Percentiles rank a stretch among this genome's conserved stretches.
Conservation (phyloP, 2,113 vertebrate species). For the Xiphorhynchus elegans region DNA sequence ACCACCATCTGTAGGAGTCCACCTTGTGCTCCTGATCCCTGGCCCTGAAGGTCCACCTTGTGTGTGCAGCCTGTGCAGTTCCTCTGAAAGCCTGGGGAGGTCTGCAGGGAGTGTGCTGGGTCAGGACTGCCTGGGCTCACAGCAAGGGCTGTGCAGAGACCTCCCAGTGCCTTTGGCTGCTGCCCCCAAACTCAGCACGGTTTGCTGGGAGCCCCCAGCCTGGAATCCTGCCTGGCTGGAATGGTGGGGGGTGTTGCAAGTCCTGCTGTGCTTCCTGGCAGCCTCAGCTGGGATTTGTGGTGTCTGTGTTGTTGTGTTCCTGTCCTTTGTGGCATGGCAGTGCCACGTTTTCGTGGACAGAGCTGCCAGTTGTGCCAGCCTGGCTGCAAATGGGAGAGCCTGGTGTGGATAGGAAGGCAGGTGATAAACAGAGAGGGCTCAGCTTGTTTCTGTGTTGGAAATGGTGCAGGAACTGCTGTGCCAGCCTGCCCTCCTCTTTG, state of each 20-base stretch:
- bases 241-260: neutral
- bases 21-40: accelerated
- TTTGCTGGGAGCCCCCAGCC: neutral
- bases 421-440: neutral
- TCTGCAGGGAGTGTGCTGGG: neutral
- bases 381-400: accelerated
- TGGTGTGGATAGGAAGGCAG: neutral
- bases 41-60: neutral
- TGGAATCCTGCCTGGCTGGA: accelerated
- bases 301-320: accelerated
- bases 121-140: neutral
- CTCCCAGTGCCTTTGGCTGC: accelerated
- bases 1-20: accelerated
- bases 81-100: neutral
- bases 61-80: accelerated
- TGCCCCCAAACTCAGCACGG: neutral
- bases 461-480: neutral
- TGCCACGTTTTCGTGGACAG: accelerated
- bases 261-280: accelerated
- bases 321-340: accelerated
- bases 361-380: neutral
- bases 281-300: neutral
- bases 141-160: accelerated
- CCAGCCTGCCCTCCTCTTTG: neutral
- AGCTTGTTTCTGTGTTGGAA: neutral